phyloP scores from a whole-genome alignment of 2,797 vertebrate genomes.

The Erethizon dorsatum region DNA sequence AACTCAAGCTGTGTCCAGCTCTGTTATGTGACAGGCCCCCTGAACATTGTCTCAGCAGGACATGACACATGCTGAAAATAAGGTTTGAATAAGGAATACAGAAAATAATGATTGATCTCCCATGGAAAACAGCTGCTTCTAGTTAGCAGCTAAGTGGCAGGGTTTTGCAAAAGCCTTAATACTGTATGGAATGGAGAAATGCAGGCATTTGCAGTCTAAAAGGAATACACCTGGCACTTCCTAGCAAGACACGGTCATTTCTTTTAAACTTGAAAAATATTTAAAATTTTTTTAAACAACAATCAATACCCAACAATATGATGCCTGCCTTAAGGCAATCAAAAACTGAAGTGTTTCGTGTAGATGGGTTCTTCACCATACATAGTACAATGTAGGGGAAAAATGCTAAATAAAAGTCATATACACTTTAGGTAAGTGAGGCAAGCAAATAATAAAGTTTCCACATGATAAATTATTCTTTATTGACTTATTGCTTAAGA shows the following conservation, averaged over 20 bases:
- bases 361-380: background rate
- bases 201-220: conserved; percentile 26
- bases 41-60: conserved; percentile 81
- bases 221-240: conserved; percentile 51
- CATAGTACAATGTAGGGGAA: background rate
- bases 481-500: background rate
- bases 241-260: conserved; percentile 22
- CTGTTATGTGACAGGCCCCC: conserved; percentile 71
- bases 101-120: conserved; percentile 81
- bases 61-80: conserved; percentile 78
- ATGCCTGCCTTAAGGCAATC: background rate
- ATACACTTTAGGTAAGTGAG: background rate
- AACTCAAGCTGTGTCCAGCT: conserved; percentile 73
- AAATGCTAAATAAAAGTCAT: background rate
- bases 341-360: background rate
- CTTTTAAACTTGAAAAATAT: conserved; percentile 51
- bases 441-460: background rate
- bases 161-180: conserved; percentile 53
- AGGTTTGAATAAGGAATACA: conserved; percentile 80
- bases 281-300: background rate
- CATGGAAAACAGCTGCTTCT: conserved; percentile 85
- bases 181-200: conserved; percentile 10
- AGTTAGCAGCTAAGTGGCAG: conserved; percentile 79
- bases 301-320: conserved; percentile 24
- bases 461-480: background rate